Evolutionary conservation across 2,113 vertebrate species (phyloP).

Genomic region (Columba janthina): DNA sequence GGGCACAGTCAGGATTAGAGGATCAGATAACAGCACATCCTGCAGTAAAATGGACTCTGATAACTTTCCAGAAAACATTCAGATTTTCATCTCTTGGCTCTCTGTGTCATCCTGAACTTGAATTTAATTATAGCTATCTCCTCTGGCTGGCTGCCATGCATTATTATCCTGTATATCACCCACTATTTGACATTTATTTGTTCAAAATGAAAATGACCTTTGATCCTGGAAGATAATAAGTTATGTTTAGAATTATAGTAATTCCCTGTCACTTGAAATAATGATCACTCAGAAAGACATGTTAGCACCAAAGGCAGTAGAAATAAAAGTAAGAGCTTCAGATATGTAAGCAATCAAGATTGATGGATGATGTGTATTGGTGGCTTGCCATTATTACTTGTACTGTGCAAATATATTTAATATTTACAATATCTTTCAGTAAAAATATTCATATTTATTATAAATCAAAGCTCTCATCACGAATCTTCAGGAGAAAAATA

Average conservation of each 20-base stretch:
- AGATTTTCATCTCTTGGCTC: not conserved
- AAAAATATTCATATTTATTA: not conserved
- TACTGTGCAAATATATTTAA: not conserved
- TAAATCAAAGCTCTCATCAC: not conserved
- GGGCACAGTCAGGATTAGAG: not conserved
- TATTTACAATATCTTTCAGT: not conserved
- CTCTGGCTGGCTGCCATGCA: not conserved
- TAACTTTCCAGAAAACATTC: not conserved
- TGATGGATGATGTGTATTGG: not conserved
- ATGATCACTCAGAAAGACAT: not conserved
- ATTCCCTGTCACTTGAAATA: constrained; percentile 11
- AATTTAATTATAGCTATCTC: constrained; percentile 44
- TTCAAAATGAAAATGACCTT: constrained; percentile 55
- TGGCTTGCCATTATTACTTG: not conserved
- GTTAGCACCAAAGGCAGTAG: not conserved
- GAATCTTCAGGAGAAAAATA: not conserved
- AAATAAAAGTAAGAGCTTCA: not conserved
- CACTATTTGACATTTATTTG: constrained; percentile 47
- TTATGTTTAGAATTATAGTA: constrained; percentile 33
- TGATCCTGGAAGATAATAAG: constrained; percentile 24
- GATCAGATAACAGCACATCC: constrained; percentile 1
- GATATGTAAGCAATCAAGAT: not conserved
- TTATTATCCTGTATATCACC: constrained; percentile 35
- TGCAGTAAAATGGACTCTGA: not conserved
- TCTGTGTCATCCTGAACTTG: constrained; percentile 13